These are phyloP conservation scores for Podiceps cristatus DNA, from an alignment of 2,113 vertebrate species.

Conservation along the genomic window DNA sequence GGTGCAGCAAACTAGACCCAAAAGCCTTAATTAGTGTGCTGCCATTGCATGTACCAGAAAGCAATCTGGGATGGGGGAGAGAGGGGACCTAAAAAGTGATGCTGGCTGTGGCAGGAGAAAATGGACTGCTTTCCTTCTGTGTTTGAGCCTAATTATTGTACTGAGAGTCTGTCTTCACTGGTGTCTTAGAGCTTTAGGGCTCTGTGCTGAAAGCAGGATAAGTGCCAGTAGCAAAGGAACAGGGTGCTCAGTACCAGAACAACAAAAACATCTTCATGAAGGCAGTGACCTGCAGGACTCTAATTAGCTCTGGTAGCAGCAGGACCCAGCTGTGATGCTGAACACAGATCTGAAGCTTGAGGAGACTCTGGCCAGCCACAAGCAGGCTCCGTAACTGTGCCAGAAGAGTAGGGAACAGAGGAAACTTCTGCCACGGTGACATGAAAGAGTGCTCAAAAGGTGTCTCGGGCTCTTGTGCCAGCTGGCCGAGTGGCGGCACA, in stretches of 20 bases:
- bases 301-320: constrained; percentile 63
- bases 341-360: constrained; percentile 59
- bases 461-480: neutral
- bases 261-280: constrained; percentile 53
- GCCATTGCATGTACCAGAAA: neutral
- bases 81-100: neutral
- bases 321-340: constrained; percentile 60
- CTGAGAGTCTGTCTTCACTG: neutral
- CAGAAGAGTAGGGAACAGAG: constrained; percentile 23
- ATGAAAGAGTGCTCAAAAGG: constrained; percentile 35
- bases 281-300: constrained; percentile 47
- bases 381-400: constrained; percentile 23
- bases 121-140: neutral
- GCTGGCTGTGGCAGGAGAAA: neutral
- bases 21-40: neutral
- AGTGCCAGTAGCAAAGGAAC: constrained; percentile 4
- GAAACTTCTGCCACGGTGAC: neutral
- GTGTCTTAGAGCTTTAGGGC: neutral
- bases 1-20: neutral
- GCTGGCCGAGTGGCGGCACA: constrained; percentile 36
- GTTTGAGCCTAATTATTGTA: constrained; percentile 18
- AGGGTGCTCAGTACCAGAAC: neutral
- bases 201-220: constrained; percentile 8
- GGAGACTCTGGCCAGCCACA: constrained; percentile 22
- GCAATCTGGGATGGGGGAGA: neutral